These are phyloP conservation scores for Trematocara zebra DNA, from an alignment of 2,113 vertebrate genomes.

Conservation along the genomic window DNA sequence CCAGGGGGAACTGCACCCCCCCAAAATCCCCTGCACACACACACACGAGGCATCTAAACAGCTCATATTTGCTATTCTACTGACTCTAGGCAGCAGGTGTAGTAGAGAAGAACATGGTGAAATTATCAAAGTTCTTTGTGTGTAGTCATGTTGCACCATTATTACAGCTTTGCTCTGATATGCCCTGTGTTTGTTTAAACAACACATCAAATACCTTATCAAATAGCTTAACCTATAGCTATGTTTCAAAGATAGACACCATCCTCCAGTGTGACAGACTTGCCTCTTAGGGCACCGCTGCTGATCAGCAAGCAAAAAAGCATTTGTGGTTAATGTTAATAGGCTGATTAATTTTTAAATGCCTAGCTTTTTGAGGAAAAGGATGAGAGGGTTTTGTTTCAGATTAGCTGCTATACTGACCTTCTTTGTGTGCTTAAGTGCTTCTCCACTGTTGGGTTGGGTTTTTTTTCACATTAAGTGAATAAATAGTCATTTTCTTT, in stretches of 20 bases:
- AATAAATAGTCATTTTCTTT: not conserved
- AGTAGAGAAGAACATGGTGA: not conserved
- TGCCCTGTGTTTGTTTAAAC: not conserved
- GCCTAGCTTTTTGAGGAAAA: not conserved
- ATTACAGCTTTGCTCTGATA: not conserved
- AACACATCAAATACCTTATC: not conserved
- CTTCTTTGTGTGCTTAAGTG: not conserved
- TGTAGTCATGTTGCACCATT: not conserved
- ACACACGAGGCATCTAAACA: not conserved
- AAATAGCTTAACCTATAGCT: not conserved
- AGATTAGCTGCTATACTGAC: not conserved
- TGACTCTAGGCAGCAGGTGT: not conserved
- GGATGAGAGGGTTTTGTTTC: not conserved
- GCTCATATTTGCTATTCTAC: not conserved
- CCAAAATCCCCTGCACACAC: not conserved
- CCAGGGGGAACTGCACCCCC: not conserved
- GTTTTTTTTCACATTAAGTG: not conserved
- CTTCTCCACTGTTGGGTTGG: not conserved
- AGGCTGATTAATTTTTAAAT: not conserved
- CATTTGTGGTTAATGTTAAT: not conserved
- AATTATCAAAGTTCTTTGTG: not conserved
- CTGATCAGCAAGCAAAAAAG: rapidly evolving
- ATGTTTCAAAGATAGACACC: not conserved
- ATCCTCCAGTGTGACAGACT: rapidly evolving
- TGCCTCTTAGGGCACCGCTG: not conserved